Base-by-base conservation (phyloP, 2,113 vertebrate species). In the Cryptomyrus ogoouensis region DNA sequence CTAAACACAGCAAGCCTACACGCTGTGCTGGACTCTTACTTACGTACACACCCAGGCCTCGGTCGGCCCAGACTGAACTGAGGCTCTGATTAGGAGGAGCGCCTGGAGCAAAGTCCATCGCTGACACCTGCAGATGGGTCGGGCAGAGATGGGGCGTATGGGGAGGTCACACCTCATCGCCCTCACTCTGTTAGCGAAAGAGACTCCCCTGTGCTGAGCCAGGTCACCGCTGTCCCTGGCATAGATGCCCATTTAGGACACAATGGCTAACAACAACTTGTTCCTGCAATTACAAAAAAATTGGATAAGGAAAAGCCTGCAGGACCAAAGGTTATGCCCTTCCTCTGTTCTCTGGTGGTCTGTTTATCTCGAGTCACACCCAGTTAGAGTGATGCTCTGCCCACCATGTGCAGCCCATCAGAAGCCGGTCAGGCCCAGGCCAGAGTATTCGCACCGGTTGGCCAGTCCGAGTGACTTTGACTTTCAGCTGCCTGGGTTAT, bases 401-500 rank as follows among this genome's bases (percentile, higher is more conserved):
- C n/a, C n/a, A 62, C 80, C 42, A 24, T 83, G 35, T 21, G 24
- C 24, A 12, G 15, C 84, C 49, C 15, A 15, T n/a, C 10, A 87
- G 24, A 31, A 31, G 12, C 15, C 8, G 46, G 42, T 27, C 21
- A 50, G 46, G 12, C 10, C 27, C 50, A 88, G 58, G 53, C 56
- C 42, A 42, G 83, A 47, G 12, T 58, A 47, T 10, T 6, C 46
- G 9, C 10, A 17, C 35, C 19, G 46, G 52, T 2, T 74, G 46
- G 58, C 15, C 42, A 15, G 83, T 21, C 27, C n/a, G 46, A 74
- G 35, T 88, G 89, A 91, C 86, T 87, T 89, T 94, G 93, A 93
- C 92, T 94, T 92, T 91, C 92, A 66, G 89, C 35, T 19, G 85
- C 89, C 88, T 88, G 86, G 90, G 74, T 92, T 91, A 88, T 85